phyloP scores from a whole-genome alignment of 2,113 vertebrate genomes.

The Rafetus swinhoei region DNA sequence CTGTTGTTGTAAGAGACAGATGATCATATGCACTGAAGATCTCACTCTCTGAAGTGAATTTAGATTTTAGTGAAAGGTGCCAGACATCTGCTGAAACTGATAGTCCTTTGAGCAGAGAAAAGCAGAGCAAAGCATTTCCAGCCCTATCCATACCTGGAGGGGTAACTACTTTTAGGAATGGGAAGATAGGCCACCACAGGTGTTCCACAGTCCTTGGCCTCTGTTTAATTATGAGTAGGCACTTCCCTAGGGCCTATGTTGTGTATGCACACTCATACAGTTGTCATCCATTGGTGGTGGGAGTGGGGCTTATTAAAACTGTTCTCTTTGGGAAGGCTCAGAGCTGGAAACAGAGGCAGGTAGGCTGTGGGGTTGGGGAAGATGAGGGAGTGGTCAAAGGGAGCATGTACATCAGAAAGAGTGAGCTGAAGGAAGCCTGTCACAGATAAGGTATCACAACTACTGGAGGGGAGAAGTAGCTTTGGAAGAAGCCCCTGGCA shows the following conservation, averaged over 20 bases:
- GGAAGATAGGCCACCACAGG: neutral
- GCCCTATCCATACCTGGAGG: neutral
- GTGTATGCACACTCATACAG: accelerated
- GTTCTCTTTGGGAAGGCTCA: neutral
- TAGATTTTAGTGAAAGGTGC: neutral
- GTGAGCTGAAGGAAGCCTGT: neutral
- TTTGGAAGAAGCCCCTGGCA: neutral
- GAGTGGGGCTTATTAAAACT: neutral
- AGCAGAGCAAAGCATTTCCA: neutral
- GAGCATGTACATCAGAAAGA: neutral
- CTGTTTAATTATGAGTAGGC: neutral
- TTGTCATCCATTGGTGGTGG: neutral
- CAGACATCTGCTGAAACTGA: neutral
- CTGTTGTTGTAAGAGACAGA: neutral
- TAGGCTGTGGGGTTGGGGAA: accelerated
- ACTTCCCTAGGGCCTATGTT: neutral
- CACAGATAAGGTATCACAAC: neutral
- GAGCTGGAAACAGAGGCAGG: neutral
- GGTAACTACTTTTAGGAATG: neutral
- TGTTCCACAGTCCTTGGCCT: neutral
- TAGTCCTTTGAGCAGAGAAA: neutral
- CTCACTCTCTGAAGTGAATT: constrained; percentile 15
- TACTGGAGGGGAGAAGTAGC: neutral
- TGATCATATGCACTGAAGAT: neutral
- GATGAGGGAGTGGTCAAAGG: neutral